Base-by-base conservation (phyloP, 2,888 invertebrate species). In the Agrotis ipsilon region DNA sequence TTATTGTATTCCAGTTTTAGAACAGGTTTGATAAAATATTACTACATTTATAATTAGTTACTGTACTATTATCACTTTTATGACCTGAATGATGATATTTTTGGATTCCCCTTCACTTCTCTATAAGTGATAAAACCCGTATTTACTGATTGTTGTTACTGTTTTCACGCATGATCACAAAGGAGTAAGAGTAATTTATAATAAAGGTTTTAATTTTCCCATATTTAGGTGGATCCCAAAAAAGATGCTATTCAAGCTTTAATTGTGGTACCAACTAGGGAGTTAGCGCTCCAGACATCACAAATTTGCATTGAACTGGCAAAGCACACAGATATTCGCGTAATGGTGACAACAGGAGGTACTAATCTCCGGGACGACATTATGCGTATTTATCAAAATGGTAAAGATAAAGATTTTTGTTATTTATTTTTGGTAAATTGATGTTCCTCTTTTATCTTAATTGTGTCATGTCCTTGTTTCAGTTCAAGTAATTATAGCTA, bases 291-390 rank as follows among this genome's bases (percentile, higher is more conserved):
- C 89, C 99, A 99, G 96, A 99, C 99, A 92, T 99, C 99, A 97
- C 99, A 99, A 97, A 99, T 99, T 93, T 99, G 99, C 96, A 99
- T 99, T 94, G 99, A 99, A 96, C 97, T 99, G 90, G 98, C 99
- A 83, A 99, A 99, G 96, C 99, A 99, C 96, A 97, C 99, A 96
- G 98, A 98, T 92, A 98, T 99, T 90, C 98, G 99, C 94, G 99
- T 99, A 85, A 99, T 99, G 99, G 99, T 99, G 81, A 99, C 99
- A 88, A 99, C 99, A 85, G 99, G 99, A 92, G 99, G 99, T 88
- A 99, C 99, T 87, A 98, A 98, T 96, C 97, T 98, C 90, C 98
- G 99, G 92, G 99, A 99, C 96, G 99, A 99, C 96, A 99, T 99
- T 93, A 99, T 99, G 98, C 98, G 99, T 96, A 98, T 99, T 93